Evolutionary conservation across 2,888 invertebrate species (phyloP), one percentile per base, ranked within the genome.

Genomic region (Adelognathus sp.): DNA sequence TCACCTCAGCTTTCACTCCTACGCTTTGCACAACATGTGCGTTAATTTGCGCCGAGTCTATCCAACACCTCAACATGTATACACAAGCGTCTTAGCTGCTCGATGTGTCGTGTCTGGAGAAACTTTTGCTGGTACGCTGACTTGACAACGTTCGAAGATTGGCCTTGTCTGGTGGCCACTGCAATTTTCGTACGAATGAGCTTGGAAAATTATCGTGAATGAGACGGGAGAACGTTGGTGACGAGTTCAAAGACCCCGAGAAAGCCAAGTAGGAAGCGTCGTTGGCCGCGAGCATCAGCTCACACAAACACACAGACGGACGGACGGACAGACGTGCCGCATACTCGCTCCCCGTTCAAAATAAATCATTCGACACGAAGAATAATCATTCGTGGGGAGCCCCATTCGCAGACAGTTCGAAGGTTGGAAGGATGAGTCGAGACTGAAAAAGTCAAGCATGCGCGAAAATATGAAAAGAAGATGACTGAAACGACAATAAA

Each of bases 171-270:
- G 39, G 39, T 50, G 39, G 50, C 50, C 41, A 46, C 16, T 18
- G 46, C 56, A 77, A 73, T 73, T 72, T 56, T 61, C 24, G 18
- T 46, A 58, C 39, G 73, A 78, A 69, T 73, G 31, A n/a, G 58
- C 31, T 63, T 69, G 66, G 78, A 83, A 83, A 84, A 85, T 85
- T 84, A 82, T 79, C 81, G 77, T 63, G 78, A 69, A 80, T 69
- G 56, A 72, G 73, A 52, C 44, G 73, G 72, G 44, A 24, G 16
- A 14, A 29, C 60, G 7, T 27, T 18, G 31, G 56, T 72, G 29
- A n/a, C 33, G 33, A 24, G 67, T 70, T 76, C 63, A 69, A 76
- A 64, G 58, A 58, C 70, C 70, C 50, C 58, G 60, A 9, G 54
- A 27, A 7, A 36, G 2, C 24, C 50, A 58, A 78, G 82, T 54